phyloP scores from a whole-genome alignment of 2,113 vertebrate genomes.

The Chitala chitala region DNA sequence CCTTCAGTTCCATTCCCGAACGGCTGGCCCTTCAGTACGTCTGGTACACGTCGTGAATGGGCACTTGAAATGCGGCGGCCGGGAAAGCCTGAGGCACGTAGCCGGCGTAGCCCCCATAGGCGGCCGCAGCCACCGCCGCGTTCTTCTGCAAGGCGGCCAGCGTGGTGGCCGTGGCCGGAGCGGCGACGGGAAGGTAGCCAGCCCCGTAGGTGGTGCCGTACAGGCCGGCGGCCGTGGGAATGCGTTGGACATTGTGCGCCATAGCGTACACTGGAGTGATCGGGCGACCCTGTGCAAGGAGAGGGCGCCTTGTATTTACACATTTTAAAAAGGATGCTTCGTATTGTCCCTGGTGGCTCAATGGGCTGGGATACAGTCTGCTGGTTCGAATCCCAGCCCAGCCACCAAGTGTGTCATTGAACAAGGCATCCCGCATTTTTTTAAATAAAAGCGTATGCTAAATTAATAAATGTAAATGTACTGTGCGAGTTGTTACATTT shows the following conservation, averaged over 20 bases:
- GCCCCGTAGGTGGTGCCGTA: conserved; percentile 69
- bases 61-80: conserved; percentile 78
- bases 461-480: too few relatives aligned
- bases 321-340: too few relatives aligned
- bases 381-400: too few relatives aligned
- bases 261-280: conserved; percentile 93
- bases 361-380: too few relatives aligned
- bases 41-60: conserved; percentile 90
- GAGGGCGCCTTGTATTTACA: too few relatives aligned
- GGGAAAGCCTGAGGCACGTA: conserved; percentile 92
- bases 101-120: conserved; percentile 77
- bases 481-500: too few relatives aligned
- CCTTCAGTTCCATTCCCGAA: conserved; percentile 65
- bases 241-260: conserved; percentile 84
- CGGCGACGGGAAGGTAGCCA: conserved; percentile 76
- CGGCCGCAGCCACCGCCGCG: conserved; percentile 63
- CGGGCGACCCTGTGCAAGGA: conserved; percentile 74
- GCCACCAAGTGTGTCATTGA: too few relatives aligned
- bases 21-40: conserved; percentile 71
- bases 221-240: conserved; percentile 73
- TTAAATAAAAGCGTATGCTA: too few relatives aligned
- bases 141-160: conserved; percentile 96
- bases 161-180: conserved; percentile 72
- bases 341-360: too few relatives aligned
- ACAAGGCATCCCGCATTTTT: too few relatives aligned